These are phyloP conservation scores for Hirudinaria manillensis DNA, from an alignment of 2,888 invertebrate species.

Conservation along the genomic window DNA sequence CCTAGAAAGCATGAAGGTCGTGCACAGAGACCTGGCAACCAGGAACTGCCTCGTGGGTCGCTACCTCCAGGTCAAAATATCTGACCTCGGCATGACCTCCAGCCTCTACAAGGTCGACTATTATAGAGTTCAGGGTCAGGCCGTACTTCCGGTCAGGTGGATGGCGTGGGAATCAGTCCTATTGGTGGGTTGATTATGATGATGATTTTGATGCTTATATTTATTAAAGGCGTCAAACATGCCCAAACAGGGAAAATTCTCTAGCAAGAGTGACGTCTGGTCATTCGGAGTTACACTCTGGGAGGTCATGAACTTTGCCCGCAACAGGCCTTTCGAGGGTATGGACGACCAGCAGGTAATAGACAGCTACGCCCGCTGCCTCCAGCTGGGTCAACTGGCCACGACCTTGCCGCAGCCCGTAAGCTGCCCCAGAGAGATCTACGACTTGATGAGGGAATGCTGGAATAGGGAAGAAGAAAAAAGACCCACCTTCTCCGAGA, in stretches of 20 bases:
- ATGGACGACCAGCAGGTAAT: constrained; percentile 72
- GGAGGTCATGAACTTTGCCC: constrained; percentile 74
- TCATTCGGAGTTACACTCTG: constrained; percentile 80
- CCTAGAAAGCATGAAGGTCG: constrained; percentile 78
- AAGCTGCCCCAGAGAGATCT: constrained; percentile 77
- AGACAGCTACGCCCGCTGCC: constrained; percentile 71
- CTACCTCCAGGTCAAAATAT: constrained; percentile 62
- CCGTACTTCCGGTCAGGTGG: constrained; percentile 81
- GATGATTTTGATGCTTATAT: too few species aligned
- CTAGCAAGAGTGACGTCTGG: constrained; percentile 82
- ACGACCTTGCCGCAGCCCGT: constrained; percentile 65
- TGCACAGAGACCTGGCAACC: constrained; percentile 80
- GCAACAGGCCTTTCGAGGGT: constrained; percentile 71
- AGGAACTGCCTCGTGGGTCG: constrained; percentile 80
- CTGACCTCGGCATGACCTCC: constrained; percentile 54
- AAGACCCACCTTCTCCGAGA: constrained; percentile 78
- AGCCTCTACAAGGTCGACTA: constrained; percentile 63
- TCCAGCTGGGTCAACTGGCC: constrained; percentile 55
- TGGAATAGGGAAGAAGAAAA: constrained; percentile 76
- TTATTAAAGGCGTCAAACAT: background rate
- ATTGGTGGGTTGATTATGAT: constrained; percentile 44
- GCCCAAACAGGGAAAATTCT: constrained; percentile 69
- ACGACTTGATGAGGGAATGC: constrained; percentile 84
- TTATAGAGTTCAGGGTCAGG: constrained; percentile 76
- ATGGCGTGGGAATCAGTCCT: constrained; percentile 81